These are phyloP conservation scores for Euzophera pinguis DNA, from an alignment of 2,888 invertebrate genomes.

Conservation along the genomic window DNA sequence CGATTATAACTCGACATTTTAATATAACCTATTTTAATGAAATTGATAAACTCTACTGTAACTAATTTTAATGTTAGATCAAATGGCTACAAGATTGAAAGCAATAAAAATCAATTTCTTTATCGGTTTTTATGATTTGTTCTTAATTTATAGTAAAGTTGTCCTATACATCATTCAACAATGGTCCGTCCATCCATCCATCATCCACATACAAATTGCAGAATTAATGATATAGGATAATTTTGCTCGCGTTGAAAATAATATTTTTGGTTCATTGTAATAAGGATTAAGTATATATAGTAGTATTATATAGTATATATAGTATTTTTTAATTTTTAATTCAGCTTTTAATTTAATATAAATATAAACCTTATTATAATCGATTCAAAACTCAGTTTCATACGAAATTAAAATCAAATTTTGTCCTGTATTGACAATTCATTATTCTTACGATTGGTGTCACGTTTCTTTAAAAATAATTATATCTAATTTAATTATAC, in stretches of 20 bases:
- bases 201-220: too few species aligned
- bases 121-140: not conserved
- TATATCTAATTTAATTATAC: not conserved
- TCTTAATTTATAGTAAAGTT: not conserved
- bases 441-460: slow-evolving; percentile 5
- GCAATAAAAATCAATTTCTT: not conserved
- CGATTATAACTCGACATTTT: not conserved
- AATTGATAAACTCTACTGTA: not conserved
- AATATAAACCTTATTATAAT: not conserved
- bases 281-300: too few species aligned
- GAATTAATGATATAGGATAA: too few species aligned
- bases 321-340: not conserved
- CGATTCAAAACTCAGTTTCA: too few species aligned
- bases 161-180: not conserved
- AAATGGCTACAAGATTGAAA: not conserved
- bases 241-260: too few species aligned
- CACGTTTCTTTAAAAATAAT: not conserved
- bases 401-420: too few species aligned
- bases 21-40: too few species aligned
- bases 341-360: not conserved
- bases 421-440: not conserved
- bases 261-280: too few species aligned
- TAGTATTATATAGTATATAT: too few species aligned
- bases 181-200: too few species aligned
- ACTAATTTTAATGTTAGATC: not conserved